These are phyloP conservation scores for Falco berigora DNA, from an alignment of 2,797 vertebrate species.

Conservation along the genomic window DNA sequence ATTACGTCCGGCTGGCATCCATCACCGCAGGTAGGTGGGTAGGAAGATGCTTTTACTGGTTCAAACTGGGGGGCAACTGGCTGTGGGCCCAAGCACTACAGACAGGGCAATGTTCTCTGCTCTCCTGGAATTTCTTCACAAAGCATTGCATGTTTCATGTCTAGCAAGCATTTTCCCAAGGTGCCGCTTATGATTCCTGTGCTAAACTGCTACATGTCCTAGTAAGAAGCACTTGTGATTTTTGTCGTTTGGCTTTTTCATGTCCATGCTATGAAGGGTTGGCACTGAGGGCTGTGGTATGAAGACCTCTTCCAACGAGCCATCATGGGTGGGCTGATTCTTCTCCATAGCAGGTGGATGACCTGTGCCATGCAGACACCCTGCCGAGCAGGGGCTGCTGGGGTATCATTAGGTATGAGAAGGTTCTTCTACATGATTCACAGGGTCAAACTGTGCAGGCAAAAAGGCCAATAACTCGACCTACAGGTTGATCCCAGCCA, in stretches of 20 bases:
- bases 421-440: not conserved
- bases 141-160: not conserved
- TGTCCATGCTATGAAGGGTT: not conserved
- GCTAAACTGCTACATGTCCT: not conserved
- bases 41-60: not conserved
- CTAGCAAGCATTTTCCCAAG: not conserved
- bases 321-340: not conserved
- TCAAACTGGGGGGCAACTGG: no score
- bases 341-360: not conserved
- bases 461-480: not conserved
- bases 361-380: not conserved
- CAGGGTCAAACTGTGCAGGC: not conserved
- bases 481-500: not conserved
- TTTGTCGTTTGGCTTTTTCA: not conserved
- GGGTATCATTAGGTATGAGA: not conserved
- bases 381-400: not conserved
- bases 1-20: conserved; percentile 89
- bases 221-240: not conserved
- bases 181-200: not conserved
- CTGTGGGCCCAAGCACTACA: fast-evolving
- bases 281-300: not conserved
- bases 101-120: not conserved
- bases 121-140: not conserved
- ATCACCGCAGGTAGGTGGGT: conserved; percentile 84
- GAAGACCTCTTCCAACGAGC: not conserved